A percentile compares a stretch with the other conserved stretches of the same genome.
Conservation (phyloP, 1,140 invertebrate genomes). For the Sogatella furcifera region DNA sequence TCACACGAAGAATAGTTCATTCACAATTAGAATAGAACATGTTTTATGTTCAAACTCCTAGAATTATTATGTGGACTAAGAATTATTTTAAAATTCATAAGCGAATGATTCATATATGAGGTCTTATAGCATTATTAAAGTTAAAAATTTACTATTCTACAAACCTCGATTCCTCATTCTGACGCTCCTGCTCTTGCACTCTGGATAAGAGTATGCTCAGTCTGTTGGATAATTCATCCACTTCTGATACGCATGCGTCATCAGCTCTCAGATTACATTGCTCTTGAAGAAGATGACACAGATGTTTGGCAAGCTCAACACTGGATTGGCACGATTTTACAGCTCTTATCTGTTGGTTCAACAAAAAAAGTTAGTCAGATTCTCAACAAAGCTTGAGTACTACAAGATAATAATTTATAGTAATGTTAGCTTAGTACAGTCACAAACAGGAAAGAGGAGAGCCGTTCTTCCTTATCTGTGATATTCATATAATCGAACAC, state of each 20-base stretch:
- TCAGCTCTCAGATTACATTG: constrained; percentile 57
- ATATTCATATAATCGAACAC: too few relatives aligned
- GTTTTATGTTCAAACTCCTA: too few relatives aligned
- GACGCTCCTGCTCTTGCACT: constrained; percentile 61
- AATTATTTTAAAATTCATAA: too few relatives aligned
- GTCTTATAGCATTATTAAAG: constrained; percentile 1
- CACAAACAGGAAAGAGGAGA: too few relatives aligned
- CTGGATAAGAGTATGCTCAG: constrained; percentile 56
- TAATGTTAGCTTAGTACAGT: too few relatives aligned
- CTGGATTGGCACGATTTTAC: constrained; percentile 57
- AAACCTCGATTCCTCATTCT: constrained; percentile 60
- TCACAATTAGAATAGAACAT: too few relatives aligned
- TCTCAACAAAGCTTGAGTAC: too few relatives aligned
- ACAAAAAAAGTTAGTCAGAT: background rate
- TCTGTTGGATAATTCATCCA: constrained; percentile 48
- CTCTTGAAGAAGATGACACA: constrained; percentile 57
- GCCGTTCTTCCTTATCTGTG: too few relatives aligned
- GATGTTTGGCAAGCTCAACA: constrained; percentile 65
- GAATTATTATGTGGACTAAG: too few relatives aligned
- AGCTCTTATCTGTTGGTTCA: constrained; percentile 41
- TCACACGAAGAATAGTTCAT: too few relatives aligned
- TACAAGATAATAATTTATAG: background rate
- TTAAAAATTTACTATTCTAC: constrained; percentile 3
- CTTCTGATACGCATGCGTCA: constrained; percentile 50
- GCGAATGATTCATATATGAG: too few relatives aligned